Percentiles rank a stretch among this genome's conserved stretches.
Evolutionary conservation across 2,888 invertebrate species (phyloP).

Genomic region (Papilio gigon): DNA sequence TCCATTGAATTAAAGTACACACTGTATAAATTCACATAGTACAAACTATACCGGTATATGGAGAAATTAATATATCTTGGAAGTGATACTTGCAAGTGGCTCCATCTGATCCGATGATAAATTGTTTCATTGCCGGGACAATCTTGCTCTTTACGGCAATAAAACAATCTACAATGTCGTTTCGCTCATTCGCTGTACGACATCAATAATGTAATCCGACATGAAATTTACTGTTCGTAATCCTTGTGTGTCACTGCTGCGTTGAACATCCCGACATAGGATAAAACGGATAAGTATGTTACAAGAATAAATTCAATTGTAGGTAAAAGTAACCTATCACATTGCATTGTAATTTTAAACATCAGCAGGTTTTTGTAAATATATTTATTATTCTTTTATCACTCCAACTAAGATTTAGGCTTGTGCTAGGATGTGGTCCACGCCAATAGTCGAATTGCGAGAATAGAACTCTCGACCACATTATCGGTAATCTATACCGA

Average conservation of each 20-base stretch:
- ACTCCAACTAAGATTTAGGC: no score
- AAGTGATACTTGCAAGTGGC: slow-evolving; percentile 42
- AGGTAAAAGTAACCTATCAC: neutral
- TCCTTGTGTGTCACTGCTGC: neutral
- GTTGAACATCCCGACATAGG: no score
- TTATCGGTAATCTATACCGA: no score
- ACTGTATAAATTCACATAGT: slow-evolving; percentile 4
- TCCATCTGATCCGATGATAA: slow-evolving; percentile 44
- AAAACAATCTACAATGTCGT: slow-evolving; percentile 32
- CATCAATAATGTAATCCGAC: slow-evolving; percentile 13
- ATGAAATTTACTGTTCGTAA: slow-evolving; percentile 19
- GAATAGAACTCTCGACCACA: no score
- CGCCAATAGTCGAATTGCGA: no score
- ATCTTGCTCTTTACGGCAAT: slow-evolving; percentile 31
- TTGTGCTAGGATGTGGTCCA: no score
- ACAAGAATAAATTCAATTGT: neutral
- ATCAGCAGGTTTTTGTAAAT: no score
- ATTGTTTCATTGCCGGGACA: slow-evolving; percentile 42
- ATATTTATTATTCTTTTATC: no score
- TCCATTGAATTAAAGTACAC: neutral
- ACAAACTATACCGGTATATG: slow-evolving; percentile 29
- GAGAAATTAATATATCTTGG: slow-evolving; percentile 44
- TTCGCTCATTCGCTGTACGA: neutral
- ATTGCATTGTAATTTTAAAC: no score
- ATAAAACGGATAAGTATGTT: neutral